Evolutionary conservation across 2,113 vertebrate species (phyloP), one percentile per base, ranked within the genome.

Genomic region (Notechis scutatus): DNA sequence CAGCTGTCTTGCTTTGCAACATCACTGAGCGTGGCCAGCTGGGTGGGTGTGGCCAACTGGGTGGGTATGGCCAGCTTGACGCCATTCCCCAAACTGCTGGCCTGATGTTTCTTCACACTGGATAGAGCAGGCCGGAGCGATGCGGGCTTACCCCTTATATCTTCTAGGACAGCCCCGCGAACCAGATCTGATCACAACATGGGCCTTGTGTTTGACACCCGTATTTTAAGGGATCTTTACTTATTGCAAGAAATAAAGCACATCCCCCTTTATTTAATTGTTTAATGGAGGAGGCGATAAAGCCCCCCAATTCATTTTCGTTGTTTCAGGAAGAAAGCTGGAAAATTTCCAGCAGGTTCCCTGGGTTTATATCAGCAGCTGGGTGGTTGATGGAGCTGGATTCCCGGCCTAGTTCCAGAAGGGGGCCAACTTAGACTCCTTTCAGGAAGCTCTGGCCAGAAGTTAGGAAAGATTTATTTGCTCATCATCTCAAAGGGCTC

Each of bases 321-420:
- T 94, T 64, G 61, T 74, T 74, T 34, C n/a, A 34, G 64, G 64
- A 74, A 74, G 14, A 74, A 93, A 97, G 96, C 97, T 94, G 88
- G 93, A 94, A 97, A 96, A 97, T 97, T 97, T 97, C 97, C 96
- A 97, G 95, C 95, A 97, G 96, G 96, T 96, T 96, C 95, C 94
- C 93, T 96, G 96, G 96, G 96, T 96, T 95, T 50, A 93, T 96
- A 95, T 96, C 95, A 96, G 96, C 96, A 94, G 96, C 96, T 96
- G 29, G 26, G 93, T 87, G 96, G 96, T 94, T 95, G 96, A 96
- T 91, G 96, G 96, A 95, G 95, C 89, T 89, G 93, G 97, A 92
- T 94, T 96, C 96, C 95, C 94, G 94, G 96, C 94, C 96, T 96
- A 93, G 95, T 98, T 98, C 97, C 97, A 97, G 97, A 97, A 98